A percentile compares a stretch with the other conserved stretches of the same genome.
These are phyloP conservation scores for Rhagonycha lutea DNA, from an alignment of 2,888 invertebrate genomes.

Conservation along the genomic window DNA sequence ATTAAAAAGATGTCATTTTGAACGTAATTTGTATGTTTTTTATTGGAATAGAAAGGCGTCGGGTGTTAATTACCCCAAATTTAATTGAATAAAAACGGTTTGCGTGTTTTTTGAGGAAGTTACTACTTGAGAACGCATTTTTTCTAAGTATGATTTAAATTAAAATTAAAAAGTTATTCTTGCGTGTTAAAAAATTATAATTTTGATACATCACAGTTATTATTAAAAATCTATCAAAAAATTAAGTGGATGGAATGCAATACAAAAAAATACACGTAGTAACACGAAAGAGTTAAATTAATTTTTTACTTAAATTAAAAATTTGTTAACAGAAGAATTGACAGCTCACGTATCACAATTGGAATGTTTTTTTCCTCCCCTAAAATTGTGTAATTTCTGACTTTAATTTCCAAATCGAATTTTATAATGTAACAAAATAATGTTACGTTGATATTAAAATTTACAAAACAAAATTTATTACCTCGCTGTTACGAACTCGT, in stretches of 20 bases:
- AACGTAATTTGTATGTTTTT: no score
- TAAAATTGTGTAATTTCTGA: not conserved
- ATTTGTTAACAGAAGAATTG: no score
- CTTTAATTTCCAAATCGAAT: not conserved
- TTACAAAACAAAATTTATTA: conserved; percentile 32
- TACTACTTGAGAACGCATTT: not conserved
- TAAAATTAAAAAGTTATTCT: not conserved
- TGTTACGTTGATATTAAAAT: conserved; percentile 22
- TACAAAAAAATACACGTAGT: not conserved
- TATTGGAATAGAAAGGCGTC: not conserved
- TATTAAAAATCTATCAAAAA: not conserved
- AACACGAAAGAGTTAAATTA: not conserved
- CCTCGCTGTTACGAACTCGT: conserved; percentile 25
- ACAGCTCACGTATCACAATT: no score
- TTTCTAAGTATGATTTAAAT: not conserved
- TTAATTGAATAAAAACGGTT: not conserved
- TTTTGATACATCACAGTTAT: not conserved
- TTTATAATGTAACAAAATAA: not conserved
- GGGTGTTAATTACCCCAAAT: not conserved
- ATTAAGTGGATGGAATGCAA: not conserved
- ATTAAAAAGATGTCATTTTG: no score
- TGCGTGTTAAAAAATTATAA: not conserved
- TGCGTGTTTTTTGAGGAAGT: not conserved
- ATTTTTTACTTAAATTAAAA: not conserved
- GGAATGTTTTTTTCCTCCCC: not conserved